These are phyloP conservation scores for Danionella dracula DNA, from an alignment of 2,797 vertebrate genomes.

Conservation along the genomic window DNA sequence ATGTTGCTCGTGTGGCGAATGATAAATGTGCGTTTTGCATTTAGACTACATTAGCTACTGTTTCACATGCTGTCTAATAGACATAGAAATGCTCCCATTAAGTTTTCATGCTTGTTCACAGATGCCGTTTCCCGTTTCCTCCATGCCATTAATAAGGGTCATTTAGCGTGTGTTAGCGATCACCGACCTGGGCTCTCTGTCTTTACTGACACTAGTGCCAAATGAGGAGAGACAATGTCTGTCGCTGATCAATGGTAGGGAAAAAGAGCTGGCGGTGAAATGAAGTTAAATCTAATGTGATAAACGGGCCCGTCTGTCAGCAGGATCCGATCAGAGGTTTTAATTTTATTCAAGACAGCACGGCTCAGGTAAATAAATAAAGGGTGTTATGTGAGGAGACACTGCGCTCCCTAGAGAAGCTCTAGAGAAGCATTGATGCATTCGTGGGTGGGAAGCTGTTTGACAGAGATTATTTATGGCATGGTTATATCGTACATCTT, in stretches of 20 bases:
- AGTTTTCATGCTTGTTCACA: background rate
- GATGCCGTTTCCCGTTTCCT: background rate
- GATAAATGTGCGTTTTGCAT: background rate
- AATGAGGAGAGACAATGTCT: conserved; percentile 53
- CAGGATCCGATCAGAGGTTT: conserved; percentile 48
- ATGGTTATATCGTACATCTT: too few species aligned
- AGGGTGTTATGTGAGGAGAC: conserved; percentile 46
- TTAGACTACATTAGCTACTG: background rate
- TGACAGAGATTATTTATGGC: background rate
- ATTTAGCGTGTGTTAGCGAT: conserved; percentile 40
- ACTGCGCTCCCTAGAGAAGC: conserved; percentile 33
- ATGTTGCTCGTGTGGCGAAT: too few species aligned
- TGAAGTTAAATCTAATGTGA: conserved; percentile 62
- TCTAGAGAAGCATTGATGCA: conserved; percentile 2
- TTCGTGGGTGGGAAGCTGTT: background rate
- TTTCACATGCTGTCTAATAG: background rate
- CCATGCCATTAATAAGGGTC: conserved; percentile 48
- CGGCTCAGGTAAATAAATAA: conserved; percentile 52
- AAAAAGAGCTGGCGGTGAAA: conserved; percentile 47
- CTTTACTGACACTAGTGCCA: conserved; percentile 43
- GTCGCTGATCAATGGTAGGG: conserved; percentile 49
- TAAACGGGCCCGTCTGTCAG: conserved; percentile 56
- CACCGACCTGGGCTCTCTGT: conserved; percentile 16
- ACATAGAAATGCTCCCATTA: background rate
- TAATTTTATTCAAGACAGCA: conserved; percentile 55